Evolutionary conservation across 2,113 vertebrate species (phyloP), one percentile per base, ranked within the genome.

Genomic region (Centropristis striata): DNA sequence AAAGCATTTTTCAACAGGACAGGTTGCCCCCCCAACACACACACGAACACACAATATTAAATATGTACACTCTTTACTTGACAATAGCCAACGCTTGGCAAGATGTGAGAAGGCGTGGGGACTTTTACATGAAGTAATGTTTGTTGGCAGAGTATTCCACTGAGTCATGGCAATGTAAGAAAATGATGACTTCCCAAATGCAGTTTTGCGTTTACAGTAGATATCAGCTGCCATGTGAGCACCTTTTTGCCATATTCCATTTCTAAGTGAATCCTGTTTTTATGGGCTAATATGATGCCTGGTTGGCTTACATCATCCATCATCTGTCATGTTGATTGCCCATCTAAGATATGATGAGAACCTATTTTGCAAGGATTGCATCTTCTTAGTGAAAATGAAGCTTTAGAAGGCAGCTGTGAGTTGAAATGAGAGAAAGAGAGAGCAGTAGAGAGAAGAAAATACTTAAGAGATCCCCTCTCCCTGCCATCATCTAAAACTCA

Each of bases 401-500:
- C 27, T 2, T 28, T 50, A 10, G 15, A 60, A 55, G 21, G 44
- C 23, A 57, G 37, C 37, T 49, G 28, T 44, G 49, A 20, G 57
- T 25, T 78, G 21, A 57, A 41, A 4, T 28, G 49, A 4, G 0
- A 1, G 16, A 10, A 36, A 20, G 32, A 5, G 42, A n/a, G 23
- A 21, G 49, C 15, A 27, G 28, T 21, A 57, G 27, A 67, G 1
- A 8, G 28, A 66, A 37, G 1, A 20, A 39, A 25, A 58, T 32
- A 66, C 66, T 74, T 32, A 42, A 58, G 80, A 57, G 50, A 54
- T 27, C 54, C 25, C 23, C 36, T 75, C 54, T 82, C 32, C 16
- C 1, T 64, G 44, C 51, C 47, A 51, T 88, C 65, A 81, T 83
- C 39, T 60, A 47, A 61, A 53, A 75, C 27, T 53, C 77, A 66